These are phyloP conservation scores for Trissolcus basalis DNA, from an alignment of 1,140 invertebrate species.

Conservation along the genomic window DNA sequence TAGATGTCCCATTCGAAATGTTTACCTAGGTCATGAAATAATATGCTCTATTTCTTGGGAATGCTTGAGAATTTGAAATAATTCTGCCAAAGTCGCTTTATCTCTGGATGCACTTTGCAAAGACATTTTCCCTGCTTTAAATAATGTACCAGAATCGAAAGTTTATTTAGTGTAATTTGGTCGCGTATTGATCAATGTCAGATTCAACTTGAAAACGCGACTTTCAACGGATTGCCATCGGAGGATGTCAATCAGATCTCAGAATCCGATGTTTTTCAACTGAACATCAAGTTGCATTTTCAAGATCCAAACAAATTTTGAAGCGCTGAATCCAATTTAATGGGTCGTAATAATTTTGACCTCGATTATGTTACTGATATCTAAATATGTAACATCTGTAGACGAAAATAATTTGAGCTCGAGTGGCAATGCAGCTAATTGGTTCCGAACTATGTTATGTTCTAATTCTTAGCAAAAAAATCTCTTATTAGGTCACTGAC, in stretches of 20 bases:
- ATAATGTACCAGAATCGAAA: neutral
- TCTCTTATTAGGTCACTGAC: slow-evolving; percentile 6
- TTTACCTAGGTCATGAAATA: slow-evolving; percentile 16
- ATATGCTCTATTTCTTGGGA: slow-evolving; percentile 11
- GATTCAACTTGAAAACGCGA: neutral
- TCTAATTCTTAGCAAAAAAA: neutral
- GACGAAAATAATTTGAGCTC: slow-evolving; percentile 18
- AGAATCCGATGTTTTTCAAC: neutral
- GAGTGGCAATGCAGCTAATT: slow-evolving; percentile 3
- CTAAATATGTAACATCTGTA: slow-evolving; percentile 26
- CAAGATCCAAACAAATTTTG: neutral
- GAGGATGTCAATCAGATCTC: slow-evolving; percentile 1
- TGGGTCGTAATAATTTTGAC: slow-evolving; percentile 4
- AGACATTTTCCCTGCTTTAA: neutral
- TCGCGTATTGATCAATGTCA: neutral
- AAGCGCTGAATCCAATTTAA: neutral
- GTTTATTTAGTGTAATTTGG: slow-evolving; percentile 8
- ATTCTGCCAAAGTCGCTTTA: slow-evolving; percentile 12
- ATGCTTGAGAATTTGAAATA: slow-evolving; percentile 11
- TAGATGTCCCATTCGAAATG: slow-evolving; percentile 12
- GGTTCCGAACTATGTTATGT: slow-evolving; percentile 8
- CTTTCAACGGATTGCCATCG: slow-evolving; percentile 3
- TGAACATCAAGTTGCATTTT: neutral
- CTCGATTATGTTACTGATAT: slow-evolving; percentile 16
- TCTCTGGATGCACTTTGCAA: neutral